A percentile compares a stretch with the other conserved stretches of the same genome.
phyloP scores from a whole-genome alignment of 2,888 invertebrate genomes.

The Polymixis lichenea region DNA sequence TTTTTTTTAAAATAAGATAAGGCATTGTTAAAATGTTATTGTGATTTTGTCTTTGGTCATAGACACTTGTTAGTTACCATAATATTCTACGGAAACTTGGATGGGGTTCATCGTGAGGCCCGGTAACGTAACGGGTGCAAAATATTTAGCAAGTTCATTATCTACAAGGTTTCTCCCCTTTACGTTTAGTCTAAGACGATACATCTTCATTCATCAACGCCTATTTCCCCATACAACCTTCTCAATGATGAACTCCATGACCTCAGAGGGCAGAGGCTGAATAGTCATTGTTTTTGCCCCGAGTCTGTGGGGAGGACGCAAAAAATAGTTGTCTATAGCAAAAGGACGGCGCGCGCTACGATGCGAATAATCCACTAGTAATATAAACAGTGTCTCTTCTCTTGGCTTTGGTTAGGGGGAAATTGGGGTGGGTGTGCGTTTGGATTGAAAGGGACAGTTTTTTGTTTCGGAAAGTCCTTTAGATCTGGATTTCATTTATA shows the following conservation, averaged over 20 bases:
- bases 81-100: background rate
- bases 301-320: constrained; percentile 58
- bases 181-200: constrained; percentile 27
- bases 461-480: constrained; percentile 8
- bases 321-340: constrained; percentile 65
- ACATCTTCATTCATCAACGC: constrained; percentile 48
- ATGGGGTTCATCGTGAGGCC: background rate
- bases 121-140: background rate
- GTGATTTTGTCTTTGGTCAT: no score
- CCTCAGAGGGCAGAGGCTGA: constrained; percentile 65
- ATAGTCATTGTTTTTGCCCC: constrained; percentile 65
- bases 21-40: background rate
- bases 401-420: constrained; percentile 69
- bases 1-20: background rate
- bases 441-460: constrained; percentile 15
- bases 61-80: background rate
- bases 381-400: constrained; percentile 82
- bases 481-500: background rate
- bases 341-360: constrained; percentile 64
- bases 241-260: constrained; percentile 62
- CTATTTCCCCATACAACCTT: constrained; percentile 42
- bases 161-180: background rate
- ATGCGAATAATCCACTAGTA: constrained; percentile 77
- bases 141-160: constrained; percentile 32
- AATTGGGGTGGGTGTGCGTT: constrained; percentile 61